Evolutionary conservation across 2,113 vertebrate species (phyloP).

Genomic region (Heliornis fulica): DNA sequence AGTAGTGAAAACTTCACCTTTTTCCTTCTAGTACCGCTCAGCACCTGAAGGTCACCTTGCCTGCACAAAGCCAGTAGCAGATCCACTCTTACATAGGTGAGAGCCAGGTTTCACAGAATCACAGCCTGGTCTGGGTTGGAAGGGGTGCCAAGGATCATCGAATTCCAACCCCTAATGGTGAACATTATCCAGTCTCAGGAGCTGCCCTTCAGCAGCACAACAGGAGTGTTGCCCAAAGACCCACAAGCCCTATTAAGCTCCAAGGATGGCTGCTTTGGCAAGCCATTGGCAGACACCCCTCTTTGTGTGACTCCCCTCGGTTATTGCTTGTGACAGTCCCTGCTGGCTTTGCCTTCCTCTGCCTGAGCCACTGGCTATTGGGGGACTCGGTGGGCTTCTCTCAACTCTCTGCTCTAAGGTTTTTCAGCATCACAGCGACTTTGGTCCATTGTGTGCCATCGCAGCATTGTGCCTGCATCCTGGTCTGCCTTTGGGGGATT

Average conservation of each 20-base stretch:
- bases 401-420: not conserved
- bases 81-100: not conserved
- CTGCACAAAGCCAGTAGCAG: not conserved
- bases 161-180: too few relatives aligned
- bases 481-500: not conserved
- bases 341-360: not conserved
- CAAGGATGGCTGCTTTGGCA: not conserved
- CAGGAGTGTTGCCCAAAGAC: not conserved
- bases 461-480: not conserved
- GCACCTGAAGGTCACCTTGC: not conserved
- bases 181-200: not conserved
- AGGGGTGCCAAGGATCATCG: too few relatives aligned
- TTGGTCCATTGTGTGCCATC: not conserved
- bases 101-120: too few relatives aligned
- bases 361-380: not conserved
- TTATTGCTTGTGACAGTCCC: fast-evolving
- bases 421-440: not conserved
- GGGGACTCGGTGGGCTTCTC: not conserved
- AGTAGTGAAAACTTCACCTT: not conserved
- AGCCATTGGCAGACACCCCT: not conserved
- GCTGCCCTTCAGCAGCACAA: not conserved
- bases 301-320: not conserved
- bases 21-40: not conserved
- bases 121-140: too few relatives aligned
- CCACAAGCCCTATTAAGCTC: not conserved